phyloP scores from a whole-genome alignment of 2,113 vertebrate genomes.

The Aramus guarauna region DNA sequence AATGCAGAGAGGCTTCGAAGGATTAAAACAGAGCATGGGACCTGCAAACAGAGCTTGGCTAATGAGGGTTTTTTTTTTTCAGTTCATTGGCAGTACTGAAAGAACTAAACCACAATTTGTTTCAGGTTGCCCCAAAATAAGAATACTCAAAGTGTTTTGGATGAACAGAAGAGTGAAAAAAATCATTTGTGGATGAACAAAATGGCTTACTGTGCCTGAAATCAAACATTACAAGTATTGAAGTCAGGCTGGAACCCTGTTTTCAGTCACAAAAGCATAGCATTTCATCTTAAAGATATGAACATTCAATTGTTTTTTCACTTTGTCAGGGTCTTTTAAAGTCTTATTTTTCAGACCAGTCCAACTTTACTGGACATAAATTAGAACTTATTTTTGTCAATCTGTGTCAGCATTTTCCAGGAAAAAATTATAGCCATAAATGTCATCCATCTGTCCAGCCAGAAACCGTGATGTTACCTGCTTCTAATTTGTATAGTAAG shows the following conservation, averaged over 20 bases:
- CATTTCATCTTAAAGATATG: background rate
- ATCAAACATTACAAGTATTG: background rate
- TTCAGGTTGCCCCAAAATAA: background rate
- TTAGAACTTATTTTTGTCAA: background rate
- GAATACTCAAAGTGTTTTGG: background rate
- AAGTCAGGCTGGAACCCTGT: background rate
- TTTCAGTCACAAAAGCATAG: background rate
- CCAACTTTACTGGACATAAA: background rate
- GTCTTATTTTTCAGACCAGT: background rate
- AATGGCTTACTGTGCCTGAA: background rate
- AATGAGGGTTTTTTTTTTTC: background rate
- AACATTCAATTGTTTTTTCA: background rate
- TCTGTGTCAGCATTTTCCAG: background rate
- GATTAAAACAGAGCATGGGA: background rate
- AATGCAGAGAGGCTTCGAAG: background rate
- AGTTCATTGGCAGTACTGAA: background rate
- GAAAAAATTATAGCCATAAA: background rate
- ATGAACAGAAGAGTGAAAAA: background rate
- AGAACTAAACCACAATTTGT: background rate
- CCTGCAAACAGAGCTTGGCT: background rate
- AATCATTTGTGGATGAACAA: background rate
- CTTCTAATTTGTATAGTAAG: conserved; percentile 12
- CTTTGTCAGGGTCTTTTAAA: background rate
- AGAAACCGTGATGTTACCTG: conserved; percentile 13
- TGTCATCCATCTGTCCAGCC: background rate